Conservation (phyloP, 1,140 invertebrate species). For the Tetragonula clypearis region DNA sequence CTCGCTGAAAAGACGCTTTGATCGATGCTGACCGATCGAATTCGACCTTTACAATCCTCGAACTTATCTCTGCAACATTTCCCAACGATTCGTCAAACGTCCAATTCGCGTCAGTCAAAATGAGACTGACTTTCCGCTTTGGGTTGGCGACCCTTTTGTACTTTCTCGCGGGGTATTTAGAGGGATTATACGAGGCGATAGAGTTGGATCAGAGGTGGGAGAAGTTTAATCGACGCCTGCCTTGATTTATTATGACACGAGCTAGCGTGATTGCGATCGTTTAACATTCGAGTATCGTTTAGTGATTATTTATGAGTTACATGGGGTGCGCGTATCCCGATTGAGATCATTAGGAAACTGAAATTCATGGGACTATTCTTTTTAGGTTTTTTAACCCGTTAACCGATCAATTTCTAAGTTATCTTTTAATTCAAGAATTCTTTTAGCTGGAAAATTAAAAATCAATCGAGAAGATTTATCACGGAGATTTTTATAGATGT, state of each 20-base stretch:
- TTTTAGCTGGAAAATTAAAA: no score
- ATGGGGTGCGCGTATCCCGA: not conserved
- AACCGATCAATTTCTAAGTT: not conserved
- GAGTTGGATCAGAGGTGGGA: not conserved
- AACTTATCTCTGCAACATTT: not conserved
- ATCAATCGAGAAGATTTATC: no score
- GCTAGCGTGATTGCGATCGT: not conserved
- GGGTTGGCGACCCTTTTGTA: not conserved
- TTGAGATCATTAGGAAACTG: not conserved
- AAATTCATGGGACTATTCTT: not conserved
- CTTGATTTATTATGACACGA: slow-evolving; percentile 21
- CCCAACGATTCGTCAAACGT: not conserved
- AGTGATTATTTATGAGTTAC: slow-evolving; percentile 1
- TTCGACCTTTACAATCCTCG: not conserved
- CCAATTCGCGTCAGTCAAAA: not conserved
- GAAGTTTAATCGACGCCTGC: slow-evolving; percentile 1
- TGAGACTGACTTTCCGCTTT: not conserved
- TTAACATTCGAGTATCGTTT: slow-evolving; percentile 13
- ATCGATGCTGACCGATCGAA: slow-evolving; percentile 18
- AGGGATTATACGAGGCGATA: slow-evolving; percentile 14
- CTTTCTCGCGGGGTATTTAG: slow-evolving; percentile 11
- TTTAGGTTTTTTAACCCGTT: not conserved
- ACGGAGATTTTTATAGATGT: no score
- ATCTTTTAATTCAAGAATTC: no score
- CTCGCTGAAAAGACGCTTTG: not conserved